phyloP scores from a whole-genome alignment of 2,797 vertebrate species.

The Limnodromus scolopaceus region DNA sequence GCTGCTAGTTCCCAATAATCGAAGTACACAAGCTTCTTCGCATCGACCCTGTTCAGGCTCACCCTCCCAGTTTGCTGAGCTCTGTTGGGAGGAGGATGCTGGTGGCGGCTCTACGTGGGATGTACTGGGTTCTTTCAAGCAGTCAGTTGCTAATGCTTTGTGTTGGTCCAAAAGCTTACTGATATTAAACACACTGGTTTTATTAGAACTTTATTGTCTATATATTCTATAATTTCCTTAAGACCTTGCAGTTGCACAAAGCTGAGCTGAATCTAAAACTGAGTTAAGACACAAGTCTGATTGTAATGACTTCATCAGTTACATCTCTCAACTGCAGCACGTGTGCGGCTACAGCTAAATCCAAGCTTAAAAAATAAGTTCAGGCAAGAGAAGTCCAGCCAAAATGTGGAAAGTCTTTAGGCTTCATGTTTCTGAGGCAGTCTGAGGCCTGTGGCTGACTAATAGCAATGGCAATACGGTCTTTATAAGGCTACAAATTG shows the following conservation, averaged over 20 bases:
- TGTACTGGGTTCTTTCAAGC: background rate
- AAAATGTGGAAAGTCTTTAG: background rate
- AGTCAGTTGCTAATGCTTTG: background rate
- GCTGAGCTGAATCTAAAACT: background rate
- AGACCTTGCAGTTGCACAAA: rapidly evolving
- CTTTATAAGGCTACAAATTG: background rate
- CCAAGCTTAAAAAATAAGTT: background rate
- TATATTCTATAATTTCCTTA: background rate
- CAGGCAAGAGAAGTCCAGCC: background rate
- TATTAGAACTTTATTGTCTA: background rate
- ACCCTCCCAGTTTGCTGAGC: background rate
- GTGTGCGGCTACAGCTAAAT: background rate
- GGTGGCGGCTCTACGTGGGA: background rate
- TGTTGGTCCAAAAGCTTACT: background rate
- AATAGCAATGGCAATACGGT: background rate
- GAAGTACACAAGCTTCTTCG: background rate
- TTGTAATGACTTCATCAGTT: background rate
- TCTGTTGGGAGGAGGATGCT: background rate
- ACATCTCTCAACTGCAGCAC: background rate
- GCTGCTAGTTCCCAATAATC: background rate
- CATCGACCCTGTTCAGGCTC: background rate
- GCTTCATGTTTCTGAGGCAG: background rate
- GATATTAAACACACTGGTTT: background rate
- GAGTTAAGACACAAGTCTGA: background rate
- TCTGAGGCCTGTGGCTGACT: background rate